phyloP scores from a whole-genome alignment of 2,888 invertebrate species.

The Cantharis nigra region DNA sequence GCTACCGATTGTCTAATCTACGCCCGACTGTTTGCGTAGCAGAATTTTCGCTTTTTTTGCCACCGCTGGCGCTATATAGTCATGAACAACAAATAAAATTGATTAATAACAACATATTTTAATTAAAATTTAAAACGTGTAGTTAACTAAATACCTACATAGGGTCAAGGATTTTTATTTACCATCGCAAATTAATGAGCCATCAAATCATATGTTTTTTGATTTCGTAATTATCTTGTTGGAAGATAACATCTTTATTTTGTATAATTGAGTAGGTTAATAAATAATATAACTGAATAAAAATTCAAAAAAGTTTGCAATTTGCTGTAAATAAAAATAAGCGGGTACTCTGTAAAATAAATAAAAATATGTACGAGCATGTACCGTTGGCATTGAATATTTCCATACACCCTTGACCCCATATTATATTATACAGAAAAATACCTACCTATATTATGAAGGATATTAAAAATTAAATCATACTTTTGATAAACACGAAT shows the following conservation, averaged over 20 bases:
- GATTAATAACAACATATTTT: not conserved
- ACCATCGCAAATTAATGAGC: not conserved
- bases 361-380: not conserved
- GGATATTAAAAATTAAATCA: not conserved
- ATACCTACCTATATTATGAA: not conserved
- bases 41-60: not conserved
- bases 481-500: not conserved
- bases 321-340: not conserved
- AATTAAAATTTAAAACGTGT: not conserved
- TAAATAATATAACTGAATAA: not conserved
- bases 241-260: not conserved
- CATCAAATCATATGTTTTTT: not conserved
- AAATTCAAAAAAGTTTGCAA: not conserved
- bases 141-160: not conserved
- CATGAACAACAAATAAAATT: not conserved
- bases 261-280: too few species aligned
- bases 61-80: not conserved
- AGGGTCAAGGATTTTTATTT: not conserved
- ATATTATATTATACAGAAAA: not conserved
- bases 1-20: too few species aligned
- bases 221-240: not conserved
- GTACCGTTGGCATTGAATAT: not conserved
- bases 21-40: not conserved
- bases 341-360: not conserved
- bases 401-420: not conserved